Evolutionary conservation across 1,140 invertebrate genomes (phyloP).

Genomic region (Nasonia longicornis): DNA sequence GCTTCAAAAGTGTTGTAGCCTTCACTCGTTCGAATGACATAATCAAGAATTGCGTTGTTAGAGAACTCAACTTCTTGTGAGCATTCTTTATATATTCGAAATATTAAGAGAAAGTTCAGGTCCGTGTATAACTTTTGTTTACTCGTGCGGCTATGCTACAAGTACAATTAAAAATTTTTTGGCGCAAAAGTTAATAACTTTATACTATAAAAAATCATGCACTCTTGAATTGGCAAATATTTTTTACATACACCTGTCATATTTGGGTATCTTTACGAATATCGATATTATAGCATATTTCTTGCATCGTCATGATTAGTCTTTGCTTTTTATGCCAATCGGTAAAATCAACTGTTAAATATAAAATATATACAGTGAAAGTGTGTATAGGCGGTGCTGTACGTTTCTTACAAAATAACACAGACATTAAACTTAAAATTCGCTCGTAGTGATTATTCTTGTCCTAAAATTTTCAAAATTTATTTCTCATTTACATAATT

Average conservation of each 20-base stretch:
- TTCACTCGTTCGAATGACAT: conserved; percentile 26
- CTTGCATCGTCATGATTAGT: not conserved
- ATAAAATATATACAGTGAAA: too few species aligned
- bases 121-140: conserved; percentile 21
- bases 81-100: conserved; percentile 36
- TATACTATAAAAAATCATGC: too few species aligned
- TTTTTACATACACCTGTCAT: too few species aligned
- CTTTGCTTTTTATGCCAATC: not conserved
- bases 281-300: not conserved
- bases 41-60: conserved; percentile 39
- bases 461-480: too few species aligned
- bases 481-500: too few species aligned
- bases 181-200: not conserved
- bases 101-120: conserved; percentile 39
- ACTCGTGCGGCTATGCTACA: not conserved
- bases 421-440: not conserved
- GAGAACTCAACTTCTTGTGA: conserved; percentile 23
- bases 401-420: too few species aligned
- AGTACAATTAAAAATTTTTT: conserved; percentile 4
- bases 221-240: too few species aligned
- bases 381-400: too few species aligned
- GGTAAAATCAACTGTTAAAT: too few species aligned
- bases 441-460: too few species aligned
- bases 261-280: not conserved
- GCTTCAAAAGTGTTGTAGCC: not conserved